These are phyloP conservation scores for Drosophila miranda DNA, from an alignment of 1,140 invertebrate genomes.

Conservation along the genomic window DNA sequence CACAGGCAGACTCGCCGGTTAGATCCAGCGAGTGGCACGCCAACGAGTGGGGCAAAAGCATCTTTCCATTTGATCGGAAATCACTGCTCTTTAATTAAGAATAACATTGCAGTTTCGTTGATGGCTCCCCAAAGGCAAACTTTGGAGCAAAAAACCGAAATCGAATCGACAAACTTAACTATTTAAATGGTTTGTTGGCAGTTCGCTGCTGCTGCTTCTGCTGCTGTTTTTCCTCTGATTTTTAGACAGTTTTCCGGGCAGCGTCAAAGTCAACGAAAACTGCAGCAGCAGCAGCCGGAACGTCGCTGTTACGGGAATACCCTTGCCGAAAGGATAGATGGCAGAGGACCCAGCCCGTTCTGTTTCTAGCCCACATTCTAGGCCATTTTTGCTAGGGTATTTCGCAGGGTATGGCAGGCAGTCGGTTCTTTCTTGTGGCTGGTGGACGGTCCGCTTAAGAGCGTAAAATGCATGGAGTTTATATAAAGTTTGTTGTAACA, in stretches of 20 bases:
- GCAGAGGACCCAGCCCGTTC: too few relatives aligned
- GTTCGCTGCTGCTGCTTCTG: neutral
- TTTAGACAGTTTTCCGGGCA: conserved; percentile 43
- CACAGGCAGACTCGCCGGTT: too few relatives aligned
- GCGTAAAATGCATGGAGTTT: conserved; percentile 78
- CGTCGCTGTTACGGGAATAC: too few relatives aligned
- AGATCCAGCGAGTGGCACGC: too few relatives aligned
- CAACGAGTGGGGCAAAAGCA: too few relatives aligned
- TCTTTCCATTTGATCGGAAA: conserved; percentile 1
- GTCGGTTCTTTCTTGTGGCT: conserved; percentile 5
- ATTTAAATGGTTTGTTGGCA: conserved; percentile 25
- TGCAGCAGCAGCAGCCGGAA: too few relatives aligned
- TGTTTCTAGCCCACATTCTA: too few relatives aligned
- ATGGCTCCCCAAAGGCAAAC: conserved; percentile 23
- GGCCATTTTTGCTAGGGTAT: too few relatives aligned
- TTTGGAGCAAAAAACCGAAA: conserved; percentile 20
- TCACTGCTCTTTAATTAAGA: conserved; percentile 12
- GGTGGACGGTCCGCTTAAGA: conserved; percentile 53
- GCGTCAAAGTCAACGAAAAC: conserved; percentile 37
- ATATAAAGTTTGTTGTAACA: conserved; percentile 78
- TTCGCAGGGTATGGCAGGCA: too few relatives aligned
- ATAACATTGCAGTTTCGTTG: conserved; percentile 10
- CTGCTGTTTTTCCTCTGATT: conserved; percentile 15
- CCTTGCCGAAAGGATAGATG: too few relatives aligned
- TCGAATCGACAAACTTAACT: conserved; percentile 34